Evolutionary conservation across 2,113 vertebrate genomes (phyloP).

Genomic region (Sceloporus tristichus): DNA sequence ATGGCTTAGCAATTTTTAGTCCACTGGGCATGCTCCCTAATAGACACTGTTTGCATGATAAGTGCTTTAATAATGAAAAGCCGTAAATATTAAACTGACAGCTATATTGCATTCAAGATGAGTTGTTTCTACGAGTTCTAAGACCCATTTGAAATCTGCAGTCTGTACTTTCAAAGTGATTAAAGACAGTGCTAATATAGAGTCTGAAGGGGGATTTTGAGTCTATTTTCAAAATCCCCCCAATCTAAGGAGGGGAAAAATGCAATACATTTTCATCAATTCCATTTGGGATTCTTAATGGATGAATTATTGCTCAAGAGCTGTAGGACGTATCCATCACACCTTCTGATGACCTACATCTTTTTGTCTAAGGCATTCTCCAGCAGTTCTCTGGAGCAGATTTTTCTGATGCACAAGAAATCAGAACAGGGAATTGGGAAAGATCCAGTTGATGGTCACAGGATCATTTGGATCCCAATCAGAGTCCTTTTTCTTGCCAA

Average conservation of each 20-base stretch:
- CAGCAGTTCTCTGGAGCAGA: neutral
- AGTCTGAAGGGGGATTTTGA: neutral
- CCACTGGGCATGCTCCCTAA: neutral
- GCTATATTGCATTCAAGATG: neutral
- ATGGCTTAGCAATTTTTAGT: neutral
- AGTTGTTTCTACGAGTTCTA: neutral
- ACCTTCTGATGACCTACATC: neutral
- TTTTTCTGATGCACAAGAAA: neutral
- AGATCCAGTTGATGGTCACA: neutral
- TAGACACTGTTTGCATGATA: neutral
- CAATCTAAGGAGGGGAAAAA: neutral
- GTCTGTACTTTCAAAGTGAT: neutral
- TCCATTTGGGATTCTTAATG: neutral
- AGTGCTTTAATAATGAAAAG: neutral
- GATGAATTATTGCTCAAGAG: neutral
- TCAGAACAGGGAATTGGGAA: neutral
- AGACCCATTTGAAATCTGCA: neutral
- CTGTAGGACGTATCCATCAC: neutral
- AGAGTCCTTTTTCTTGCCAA: constrained; percentile 2
- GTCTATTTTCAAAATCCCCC: neutral
- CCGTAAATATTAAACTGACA: neutral
- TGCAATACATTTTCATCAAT: neutral
- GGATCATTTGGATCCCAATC: neutral
- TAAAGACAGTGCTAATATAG: neutral
- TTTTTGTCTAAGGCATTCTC: neutral